These are phyloP conservation scores for Alloplasta piceator DNA, from an alignment of 2,888 invertebrate genomes.

Conservation along the genomic window DNA sequence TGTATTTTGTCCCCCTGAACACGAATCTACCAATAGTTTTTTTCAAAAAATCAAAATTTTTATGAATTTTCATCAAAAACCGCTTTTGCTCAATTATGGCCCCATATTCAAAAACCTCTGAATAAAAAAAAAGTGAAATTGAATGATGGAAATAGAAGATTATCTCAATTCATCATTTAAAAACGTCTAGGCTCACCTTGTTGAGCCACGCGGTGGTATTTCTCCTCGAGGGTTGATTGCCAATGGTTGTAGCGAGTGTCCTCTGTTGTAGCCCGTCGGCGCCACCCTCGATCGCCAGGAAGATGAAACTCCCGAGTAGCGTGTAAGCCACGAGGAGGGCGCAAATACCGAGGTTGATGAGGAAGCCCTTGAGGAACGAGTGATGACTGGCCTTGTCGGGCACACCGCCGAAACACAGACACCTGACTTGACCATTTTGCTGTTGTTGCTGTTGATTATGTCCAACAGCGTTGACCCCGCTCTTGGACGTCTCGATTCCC, in stretches of 20 bases:
- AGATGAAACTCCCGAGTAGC: conserved; percentile 90
- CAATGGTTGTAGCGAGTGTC: conserved; percentile 85
- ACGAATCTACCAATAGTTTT: too few species aligned
- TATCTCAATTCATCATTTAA: background rate
- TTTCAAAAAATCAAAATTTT: too few species aligned
- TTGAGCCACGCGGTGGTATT: conserved; percentile 81
- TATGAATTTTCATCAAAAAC: too few species aligned
- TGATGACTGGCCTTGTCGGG: conserved; percentile 82
- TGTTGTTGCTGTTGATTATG: conserved; percentile 70
- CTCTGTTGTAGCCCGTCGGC: conserved; percentile 84
- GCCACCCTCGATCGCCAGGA: conserved; percentile 92
- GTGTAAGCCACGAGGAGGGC: conserved; percentile 92
- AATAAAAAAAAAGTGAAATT: too few species aligned
- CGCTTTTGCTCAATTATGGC: too few species aligned
- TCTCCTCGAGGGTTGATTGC: conserved; percentile 75
- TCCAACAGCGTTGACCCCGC: conserved; percentile 38
- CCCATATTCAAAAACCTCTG: too few species aligned
- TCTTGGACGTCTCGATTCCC: conserved; percentile 69
- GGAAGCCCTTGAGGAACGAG: conserved; percentile 89
- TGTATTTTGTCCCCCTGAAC: too few species aligned
- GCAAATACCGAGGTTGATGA: conserved; percentile 93
- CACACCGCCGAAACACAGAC: conserved; percentile 81
- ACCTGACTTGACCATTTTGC: conserved; percentile 77
- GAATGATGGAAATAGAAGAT: too few species aligned
- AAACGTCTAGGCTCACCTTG: conserved; percentile 76